Evolutionary conservation across 2,113 vertebrate genomes (phyloP).

Genomic region (Myodes glareolus): DNA sequence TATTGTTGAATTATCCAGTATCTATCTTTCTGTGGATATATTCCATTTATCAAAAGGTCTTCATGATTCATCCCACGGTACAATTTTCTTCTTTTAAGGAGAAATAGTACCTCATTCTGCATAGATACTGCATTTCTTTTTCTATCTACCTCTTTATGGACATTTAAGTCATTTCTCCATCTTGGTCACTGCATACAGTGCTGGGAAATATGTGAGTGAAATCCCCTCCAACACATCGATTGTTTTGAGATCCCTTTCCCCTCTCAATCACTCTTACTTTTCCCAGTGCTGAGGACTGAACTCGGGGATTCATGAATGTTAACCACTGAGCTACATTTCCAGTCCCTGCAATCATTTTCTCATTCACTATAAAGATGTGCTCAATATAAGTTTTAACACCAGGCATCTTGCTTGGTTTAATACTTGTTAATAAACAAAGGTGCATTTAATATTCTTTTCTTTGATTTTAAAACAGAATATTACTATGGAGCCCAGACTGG

Average conservation of each 20-base stretch:
- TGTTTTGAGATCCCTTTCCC: neutral
- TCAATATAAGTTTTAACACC: conserved; percentile 3
- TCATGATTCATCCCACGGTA: no score
- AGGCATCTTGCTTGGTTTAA: conserved; percentile 25
- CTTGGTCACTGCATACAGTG: neutral
- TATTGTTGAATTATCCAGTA: neutral
- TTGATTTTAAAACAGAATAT: neutral
- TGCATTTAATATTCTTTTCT: neutral
- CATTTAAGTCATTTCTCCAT: neutral
- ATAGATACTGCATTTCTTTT: neutral
- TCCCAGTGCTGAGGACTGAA: neutral
- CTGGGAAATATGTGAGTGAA: conserved; percentile 1
- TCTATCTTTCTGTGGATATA: neutral
- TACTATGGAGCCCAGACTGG: neutral
- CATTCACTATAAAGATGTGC: neutral
- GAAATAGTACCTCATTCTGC: neutral
- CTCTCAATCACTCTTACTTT: conserved; percentile 51
- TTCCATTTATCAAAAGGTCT: no score
- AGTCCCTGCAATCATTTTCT: neutral
- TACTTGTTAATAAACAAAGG: neutral
- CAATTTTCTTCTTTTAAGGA: neutral
- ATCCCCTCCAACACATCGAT: neutral
- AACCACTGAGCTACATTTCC: neutral
- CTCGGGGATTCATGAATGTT: no score
- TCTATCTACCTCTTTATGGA: neutral